Base-by-base conservation (phyloP, 2,888 invertebrate genomes). In the Trissoscelio sp. region DNA sequence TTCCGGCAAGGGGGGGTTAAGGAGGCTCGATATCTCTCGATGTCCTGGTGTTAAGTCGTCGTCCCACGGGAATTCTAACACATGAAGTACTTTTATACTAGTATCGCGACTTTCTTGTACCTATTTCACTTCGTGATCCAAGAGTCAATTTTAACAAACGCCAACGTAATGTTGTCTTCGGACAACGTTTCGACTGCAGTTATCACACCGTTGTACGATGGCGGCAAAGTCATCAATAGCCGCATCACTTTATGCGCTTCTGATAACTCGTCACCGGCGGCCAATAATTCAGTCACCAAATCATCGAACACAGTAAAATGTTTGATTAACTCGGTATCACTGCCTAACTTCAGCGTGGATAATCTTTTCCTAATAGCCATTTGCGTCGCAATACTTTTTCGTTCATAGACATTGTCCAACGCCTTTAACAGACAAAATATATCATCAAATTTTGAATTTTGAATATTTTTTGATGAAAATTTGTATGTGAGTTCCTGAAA, bases 241-340 rank as follows among this genome's bases (percentile, higher is more conserved):
- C 89, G 88, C 0, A 88, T 84, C 3, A 91, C 83, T 81, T 89
- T 90, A 58, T 90, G 89, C 1, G 86, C 87, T 83, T 91, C 90
- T 12, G 89, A 86, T 3, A 91, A 31, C 57, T 87, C 87, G 2
- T 88, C 89, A 20, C 91, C 90, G 9, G 89, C 88, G 0, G 88
- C 86, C 7, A 83, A 11, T 57, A 91, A 81, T 60, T 91, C 89
- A 3, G 83, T 80, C 0, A 91, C 85, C 5, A 90, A 48, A 22
- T 89, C 86, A 73, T 91, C 90, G 78, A 91, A 91, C 2, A 57
- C 51, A 0, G 72, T 79, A 34, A 90, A 90, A 87, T 85, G 89
- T 37, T 83, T 86, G 20, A 70, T 67, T 28, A 87, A 48, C 1
- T 67, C 6, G 18, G 55, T 80, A 22, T 82, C 79, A 39, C 75